Evolutionary conservation across 1,140 invertebrate species (phyloP).

Genomic region (Drosophila eugracilis): DNA sequence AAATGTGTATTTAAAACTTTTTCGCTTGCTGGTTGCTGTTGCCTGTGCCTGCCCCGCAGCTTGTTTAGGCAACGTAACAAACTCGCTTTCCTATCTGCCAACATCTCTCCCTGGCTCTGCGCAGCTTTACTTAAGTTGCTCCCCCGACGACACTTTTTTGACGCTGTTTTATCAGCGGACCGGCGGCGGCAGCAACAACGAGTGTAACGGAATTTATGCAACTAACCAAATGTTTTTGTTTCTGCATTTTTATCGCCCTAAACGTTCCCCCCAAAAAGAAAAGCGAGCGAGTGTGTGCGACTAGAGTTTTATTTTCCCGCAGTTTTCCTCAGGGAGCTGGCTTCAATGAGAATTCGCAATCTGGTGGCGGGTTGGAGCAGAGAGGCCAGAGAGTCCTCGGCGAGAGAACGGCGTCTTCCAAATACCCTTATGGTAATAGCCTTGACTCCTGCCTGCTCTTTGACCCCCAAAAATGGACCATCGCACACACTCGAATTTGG

Average conservation of each 20-base stretch:
- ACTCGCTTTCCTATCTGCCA: slow-evolving; percentile 24
- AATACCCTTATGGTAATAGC: slow-evolving; percentile 38
- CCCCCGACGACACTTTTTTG: slow-evolving; percentile 77
- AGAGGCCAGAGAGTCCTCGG: background rate
- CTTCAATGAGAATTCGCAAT: slow-evolving; percentile 28
- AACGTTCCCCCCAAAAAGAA: slow-evolving; percentile 41
- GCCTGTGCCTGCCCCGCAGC: slow-evolving; percentile 17
- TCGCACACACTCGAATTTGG: slow-evolving; percentile 14
- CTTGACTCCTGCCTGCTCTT: slow-evolving; percentile 42
- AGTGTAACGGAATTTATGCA: slow-evolving; percentile 73
- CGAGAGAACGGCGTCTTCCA: slow-evolving; percentile 2
- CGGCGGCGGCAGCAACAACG: slow-evolving; percentile 27
- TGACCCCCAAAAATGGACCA: slow-evolving; percentile 52
- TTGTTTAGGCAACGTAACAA: slow-evolving; percentile 38
- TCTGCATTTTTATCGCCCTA: slow-evolving; percentile 71
- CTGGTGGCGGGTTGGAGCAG: slow-evolving; percentile 1
- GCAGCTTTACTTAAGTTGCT: slow-evolving; percentile 67
- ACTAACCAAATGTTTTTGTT: slow-evolving; percentile 76
- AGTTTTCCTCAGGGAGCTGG: slow-evolving; percentile 27
- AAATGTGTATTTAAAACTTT: slow-evolving; percentile 61
- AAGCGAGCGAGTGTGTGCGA: background rate
- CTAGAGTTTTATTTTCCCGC: slow-evolving; percentile 34
- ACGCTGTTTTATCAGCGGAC: slow-evolving; percentile 65
- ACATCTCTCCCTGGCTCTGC: slow-evolving; percentile 29
- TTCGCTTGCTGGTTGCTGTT: slow-evolving; percentile 17